These are phyloP conservation scores for Lasioglossum pauxillum DNA, from an alignment of 2,888 invertebrate genomes.

Conservation along the genomic window DNA sequence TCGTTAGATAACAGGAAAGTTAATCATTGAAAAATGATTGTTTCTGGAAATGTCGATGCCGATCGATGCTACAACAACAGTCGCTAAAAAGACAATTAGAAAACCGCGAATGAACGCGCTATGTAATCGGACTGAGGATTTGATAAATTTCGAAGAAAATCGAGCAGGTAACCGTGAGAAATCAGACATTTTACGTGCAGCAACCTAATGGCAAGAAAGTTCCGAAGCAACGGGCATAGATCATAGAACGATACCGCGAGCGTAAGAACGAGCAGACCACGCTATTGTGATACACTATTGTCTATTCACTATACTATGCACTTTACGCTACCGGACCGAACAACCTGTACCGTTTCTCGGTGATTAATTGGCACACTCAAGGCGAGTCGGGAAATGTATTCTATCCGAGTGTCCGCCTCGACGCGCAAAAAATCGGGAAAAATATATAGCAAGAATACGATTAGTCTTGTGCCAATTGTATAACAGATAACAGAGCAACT, in stretches of 20 bases:
- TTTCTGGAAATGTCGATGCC: neutral
- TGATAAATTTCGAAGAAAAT: too few relatives aligned
- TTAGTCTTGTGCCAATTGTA: neutral
- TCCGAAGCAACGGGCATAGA: neutral
- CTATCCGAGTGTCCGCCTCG: slow-evolving; percentile 7
- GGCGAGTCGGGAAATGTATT: slow-evolving; percentile 37
- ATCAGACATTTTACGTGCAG: too few relatives aligned
- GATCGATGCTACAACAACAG: neutral
- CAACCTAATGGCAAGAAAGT: neutral
- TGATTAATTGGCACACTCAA: slow-evolving; percentile 38
- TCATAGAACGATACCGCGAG: neutral
- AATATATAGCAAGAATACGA: neutral
- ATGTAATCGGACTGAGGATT: too few relatives aligned
- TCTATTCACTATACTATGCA: too few relatives aligned
- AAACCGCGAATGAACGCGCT: too few relatives aligned
- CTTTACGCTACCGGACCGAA: neutral
- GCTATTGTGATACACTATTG: neutral
- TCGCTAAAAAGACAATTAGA: neutral
- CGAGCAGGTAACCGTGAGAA: too few relatives aligned
- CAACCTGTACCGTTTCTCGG: slow-evolving; percentile 27
- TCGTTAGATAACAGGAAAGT: neutral
- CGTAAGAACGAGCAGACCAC: neutral
- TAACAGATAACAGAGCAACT: neutral
- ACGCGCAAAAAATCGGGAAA: slow-evolving; percentile 16
- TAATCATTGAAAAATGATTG: neutral